Evolutionary conservation across 2,888 invertebrate genomes (phyloP), one percentile per base, ranked within the genome.

Genomic region (Hemaris fuciformis): DNA sequence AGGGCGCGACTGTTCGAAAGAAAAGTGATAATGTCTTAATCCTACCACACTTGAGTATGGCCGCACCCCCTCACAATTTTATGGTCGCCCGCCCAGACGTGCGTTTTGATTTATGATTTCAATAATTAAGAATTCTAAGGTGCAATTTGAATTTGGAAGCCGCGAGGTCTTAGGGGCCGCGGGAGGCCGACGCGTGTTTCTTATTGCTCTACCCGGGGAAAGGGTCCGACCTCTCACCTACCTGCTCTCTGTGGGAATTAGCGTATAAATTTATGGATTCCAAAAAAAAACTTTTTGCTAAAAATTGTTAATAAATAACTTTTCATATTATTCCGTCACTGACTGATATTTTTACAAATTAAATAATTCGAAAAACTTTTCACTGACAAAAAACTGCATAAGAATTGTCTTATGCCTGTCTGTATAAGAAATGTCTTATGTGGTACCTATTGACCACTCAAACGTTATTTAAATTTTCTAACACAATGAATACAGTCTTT

Each of bases 11-110:
- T 87, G 85, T 86, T 87, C 75, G 82, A 93, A 94, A 93, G 93
- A 94, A 94, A 94, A 94, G 94, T 94, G 94, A 94, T 94, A 94
- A 94, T 94, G 94, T 94, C 93, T 94, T 94, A 94, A 94, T 93
- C 93, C 93, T 88, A 90, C 88, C 93, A 92, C 93, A 93, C 93
- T 91, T 81, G 87, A 89, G 84, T 78, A 81, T 83, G 75, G 82
- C 80, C 27, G 62, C 69, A 67, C 69, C 74, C 77, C 72, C 87
- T 83, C 82, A 79, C 81, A 86, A 89, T 91, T 91, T 91, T 89
- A 91, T 89, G 89, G 91, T 89, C 89, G 87, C 86, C 81, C 85
- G 87, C 89, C 80, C 89, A 90, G 89, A 89, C 87, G 91, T 87
- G 87, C 88, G 86, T 88, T 90, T 88, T 92, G 92, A 92, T 92